Conservation (phyloP, 2,113 vertebrate species). For the Menura novaehollandiae region DNA sequence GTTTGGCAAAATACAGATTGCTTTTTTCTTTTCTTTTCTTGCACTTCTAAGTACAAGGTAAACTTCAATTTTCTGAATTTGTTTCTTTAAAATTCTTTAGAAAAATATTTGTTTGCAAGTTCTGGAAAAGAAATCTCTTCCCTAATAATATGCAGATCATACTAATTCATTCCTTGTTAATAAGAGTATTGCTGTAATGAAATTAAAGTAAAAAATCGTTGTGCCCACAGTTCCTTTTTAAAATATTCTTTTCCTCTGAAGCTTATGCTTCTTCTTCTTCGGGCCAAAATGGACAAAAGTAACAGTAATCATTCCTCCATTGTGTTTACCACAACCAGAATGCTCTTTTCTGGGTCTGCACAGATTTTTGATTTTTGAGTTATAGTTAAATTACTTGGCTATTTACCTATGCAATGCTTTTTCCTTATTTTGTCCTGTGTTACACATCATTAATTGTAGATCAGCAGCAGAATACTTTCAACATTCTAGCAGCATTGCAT, state of each 20-base stretch:
- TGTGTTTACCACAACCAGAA: background rate
- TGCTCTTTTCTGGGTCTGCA: background rate
- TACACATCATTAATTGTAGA: background rate
- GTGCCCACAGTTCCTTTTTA: background rate
- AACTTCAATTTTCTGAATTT: background rate
- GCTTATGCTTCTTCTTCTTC: background rate
- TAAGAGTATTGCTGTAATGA: background rate
- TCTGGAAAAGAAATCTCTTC: background rate
- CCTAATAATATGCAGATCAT: background rate
- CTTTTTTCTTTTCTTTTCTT: background rate
- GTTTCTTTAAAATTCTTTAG: rapidly evolving
- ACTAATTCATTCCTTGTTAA: background rate
- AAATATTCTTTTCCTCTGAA: background rate
- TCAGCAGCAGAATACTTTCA: background rate
- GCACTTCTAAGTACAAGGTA: background rate
- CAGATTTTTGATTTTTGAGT: background rate
- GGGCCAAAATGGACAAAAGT: background rate
- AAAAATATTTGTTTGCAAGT: background rate
- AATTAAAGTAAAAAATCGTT: background rate
- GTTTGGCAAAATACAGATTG: background rate
- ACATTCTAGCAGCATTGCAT: rapidly evolving
- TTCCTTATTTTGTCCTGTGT: background rate
- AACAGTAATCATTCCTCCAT: background rate
- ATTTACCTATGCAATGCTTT: background rate
- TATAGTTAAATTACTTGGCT: background rate